Evolutionary conservation across 2,797 vertebrate species (phyloP).

Genomic region (Hypotaenidia okinawae): DNA sequence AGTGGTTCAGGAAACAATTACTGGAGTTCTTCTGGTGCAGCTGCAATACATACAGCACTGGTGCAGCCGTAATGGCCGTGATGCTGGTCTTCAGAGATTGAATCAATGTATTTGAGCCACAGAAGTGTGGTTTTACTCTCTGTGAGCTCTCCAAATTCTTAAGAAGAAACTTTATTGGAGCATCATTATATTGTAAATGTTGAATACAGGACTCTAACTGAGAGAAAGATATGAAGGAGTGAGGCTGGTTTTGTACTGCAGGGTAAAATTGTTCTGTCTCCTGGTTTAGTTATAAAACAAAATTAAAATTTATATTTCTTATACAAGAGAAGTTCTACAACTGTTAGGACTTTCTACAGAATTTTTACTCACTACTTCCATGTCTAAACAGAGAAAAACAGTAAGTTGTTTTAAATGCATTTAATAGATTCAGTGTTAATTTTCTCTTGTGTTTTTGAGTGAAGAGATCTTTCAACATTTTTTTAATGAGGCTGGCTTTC

Average conservation of each 20-base stretch:
- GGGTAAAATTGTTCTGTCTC: background rate
- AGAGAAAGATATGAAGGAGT: background rate
- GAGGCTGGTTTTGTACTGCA: background rate
- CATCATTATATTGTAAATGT: background rate
- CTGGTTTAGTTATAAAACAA: background rate
- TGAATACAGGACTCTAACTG: background rate
- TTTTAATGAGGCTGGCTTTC: background rate
- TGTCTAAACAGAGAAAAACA: background rate
- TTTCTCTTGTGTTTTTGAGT: background rate
- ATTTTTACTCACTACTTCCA: background rate
- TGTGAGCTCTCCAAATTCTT: background rate
- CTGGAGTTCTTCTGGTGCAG: background rate
- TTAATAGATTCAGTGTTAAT: background rate
- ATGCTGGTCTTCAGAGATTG: background rate
- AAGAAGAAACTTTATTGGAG: background rate
- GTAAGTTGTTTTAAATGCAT: background rate
- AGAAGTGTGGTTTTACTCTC: background rate
- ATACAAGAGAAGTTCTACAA: background rate
- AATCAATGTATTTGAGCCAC: background rate
- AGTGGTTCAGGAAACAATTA: background rate
- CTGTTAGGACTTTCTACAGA: background rate
- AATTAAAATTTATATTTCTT: background rate
- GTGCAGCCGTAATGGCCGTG: rapidly evolving
- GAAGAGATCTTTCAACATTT: background rate
- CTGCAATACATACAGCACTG: background rate